These are phyloP conservation scores for Leucoraja erinaceus DNA, from an alignment of 2,113 vertebrate species.

Conservation along the genomic window DNA sequence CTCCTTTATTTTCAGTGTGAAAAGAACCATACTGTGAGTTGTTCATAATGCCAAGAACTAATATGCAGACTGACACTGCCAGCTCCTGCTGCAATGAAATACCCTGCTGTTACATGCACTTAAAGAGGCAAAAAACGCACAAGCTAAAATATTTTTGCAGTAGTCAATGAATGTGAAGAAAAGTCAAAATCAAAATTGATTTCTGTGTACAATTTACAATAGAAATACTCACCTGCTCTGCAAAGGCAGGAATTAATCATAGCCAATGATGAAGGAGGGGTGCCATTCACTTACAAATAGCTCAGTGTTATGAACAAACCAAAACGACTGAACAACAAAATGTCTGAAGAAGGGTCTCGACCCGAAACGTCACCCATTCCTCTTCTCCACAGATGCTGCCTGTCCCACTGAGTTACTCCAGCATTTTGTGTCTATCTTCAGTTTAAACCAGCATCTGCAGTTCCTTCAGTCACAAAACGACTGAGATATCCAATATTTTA, in stretches of 20 bases:
- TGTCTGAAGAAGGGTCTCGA: too few species aligned
- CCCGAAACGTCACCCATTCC: too few species aligned
- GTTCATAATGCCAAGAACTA: slow-evolving; percentile 15
- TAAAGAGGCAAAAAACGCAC: neutral
- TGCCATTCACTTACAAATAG: neutral
- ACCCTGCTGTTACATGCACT: slow-evolving; percentile 18
- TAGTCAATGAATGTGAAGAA: neutral
- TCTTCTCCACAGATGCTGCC: too few species aligned
- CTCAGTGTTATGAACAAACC: neutral
- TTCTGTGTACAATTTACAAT: neutral
- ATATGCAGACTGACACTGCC: slow-evolving; percentile 10
- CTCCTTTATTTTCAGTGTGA: slow-evolving; percentile 20
- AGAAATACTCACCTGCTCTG: neutral
- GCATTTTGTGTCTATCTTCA: too few species aligned
- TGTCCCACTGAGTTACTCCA: too few species aligned
- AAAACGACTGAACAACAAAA: neutral
- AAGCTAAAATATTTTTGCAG: neutral
- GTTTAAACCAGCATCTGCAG: too few species aligned
- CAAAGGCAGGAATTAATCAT: neutral
- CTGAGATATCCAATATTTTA: neutral
- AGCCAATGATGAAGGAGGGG: neutral
- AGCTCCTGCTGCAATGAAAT: neutral
- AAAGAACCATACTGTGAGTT: slow-evolving; percentile 32
- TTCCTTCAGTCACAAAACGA: neutral
- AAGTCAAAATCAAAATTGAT: slow-evolving; percentile 15